Evolutionary conservation across 2,113 vertebrate genomes (phyloP).

Genomic region (Chamaetylas fuelleborni): DNA sequence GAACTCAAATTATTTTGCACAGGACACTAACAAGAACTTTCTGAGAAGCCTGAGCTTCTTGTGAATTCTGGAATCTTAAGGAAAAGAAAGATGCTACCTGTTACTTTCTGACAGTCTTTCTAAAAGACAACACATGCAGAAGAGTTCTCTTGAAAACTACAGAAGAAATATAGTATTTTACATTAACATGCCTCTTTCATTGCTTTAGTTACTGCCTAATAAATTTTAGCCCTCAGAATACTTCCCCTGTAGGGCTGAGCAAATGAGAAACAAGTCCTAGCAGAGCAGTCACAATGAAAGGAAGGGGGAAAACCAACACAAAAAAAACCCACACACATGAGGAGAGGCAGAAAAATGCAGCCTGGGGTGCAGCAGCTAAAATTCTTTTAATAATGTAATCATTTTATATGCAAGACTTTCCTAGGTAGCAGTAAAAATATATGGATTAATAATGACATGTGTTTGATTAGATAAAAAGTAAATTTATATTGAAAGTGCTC

Average conservation of each 20-base stretch:
- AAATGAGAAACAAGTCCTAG: neutral
- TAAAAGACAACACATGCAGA: neutral
- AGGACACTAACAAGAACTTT: neutral
- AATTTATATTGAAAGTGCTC: neutral
- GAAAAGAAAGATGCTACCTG: neutral
- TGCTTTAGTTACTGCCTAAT: constrained; percentile 10
- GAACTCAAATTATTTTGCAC: neutral
- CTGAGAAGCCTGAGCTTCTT: neutral
- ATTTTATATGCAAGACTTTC: neutral
- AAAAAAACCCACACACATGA: neutral
- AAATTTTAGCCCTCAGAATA: neutral
- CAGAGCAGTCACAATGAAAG: neutral
- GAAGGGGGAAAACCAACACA: neutral
- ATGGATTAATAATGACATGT: neutral
- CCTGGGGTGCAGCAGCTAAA: neutral
- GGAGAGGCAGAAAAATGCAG: neutral
- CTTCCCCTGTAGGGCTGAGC: neutral
- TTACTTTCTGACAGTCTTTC: neutral
- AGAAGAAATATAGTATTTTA: neutral
- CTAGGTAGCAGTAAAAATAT: neutral
- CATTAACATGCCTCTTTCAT: neutral
- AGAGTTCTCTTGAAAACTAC: neutral
- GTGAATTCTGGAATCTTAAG: neutral
- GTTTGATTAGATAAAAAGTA: neutral
- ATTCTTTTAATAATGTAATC: neutral